These are phyloP conservation scores for Streblospio benedicti DNA, from an alignment of 1,140 invertebrate genomes.

Conservation along the genomic window DNA sequence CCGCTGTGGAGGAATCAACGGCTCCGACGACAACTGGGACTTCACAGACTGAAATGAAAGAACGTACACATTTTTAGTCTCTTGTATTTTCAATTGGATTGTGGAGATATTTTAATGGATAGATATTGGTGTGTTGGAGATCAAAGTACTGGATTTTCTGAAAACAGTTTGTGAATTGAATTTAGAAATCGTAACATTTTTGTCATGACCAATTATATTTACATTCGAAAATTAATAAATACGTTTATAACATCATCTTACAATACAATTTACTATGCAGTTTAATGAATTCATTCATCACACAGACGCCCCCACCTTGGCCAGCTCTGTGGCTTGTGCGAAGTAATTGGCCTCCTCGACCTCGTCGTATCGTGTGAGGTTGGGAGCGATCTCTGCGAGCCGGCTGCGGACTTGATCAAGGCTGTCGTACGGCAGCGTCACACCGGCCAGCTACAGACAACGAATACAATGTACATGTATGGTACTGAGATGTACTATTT, in stretches of 20 bases:
- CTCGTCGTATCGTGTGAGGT: conserved; percentile 72
- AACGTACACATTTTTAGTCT: not conserved
- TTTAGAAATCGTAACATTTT: not conserved
- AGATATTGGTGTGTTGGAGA: not conserved
- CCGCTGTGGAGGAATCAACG: conserved; percentile 69
- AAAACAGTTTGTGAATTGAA: not conserved
- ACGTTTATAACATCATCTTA: not conserved
- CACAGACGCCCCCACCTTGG: conserved; percentile 49
- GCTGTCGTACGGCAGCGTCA: conserved; percentile 79
- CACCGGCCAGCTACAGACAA: conserved; percentile 61
- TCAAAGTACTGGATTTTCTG: not conserved
- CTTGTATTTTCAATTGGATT: too few relatives aligned
- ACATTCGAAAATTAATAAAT: not conserved
- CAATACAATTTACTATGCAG: not conserved
- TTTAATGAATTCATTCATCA: not conserved
- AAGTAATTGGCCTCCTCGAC: conserved; percentile 77
- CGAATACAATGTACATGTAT: not conserved
- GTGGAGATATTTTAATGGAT: not conserved
- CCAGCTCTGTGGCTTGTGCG: conserved; percentile 61
- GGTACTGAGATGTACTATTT: too few relatives aligned
- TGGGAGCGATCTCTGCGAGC: conserved; percentile 76
- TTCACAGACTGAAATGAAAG: conserved; percentile 51
- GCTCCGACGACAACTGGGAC: conserved; percentile 52
- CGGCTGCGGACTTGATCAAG: conserved; percentile 73
- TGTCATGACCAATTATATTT: not conserved